Percentiles rank a stretch among this genome's conserved stretches.
Evolutionary conservation across 2,888 invertebrate species (phyloP).

Genomic region (Graphium colonna): DNA sequence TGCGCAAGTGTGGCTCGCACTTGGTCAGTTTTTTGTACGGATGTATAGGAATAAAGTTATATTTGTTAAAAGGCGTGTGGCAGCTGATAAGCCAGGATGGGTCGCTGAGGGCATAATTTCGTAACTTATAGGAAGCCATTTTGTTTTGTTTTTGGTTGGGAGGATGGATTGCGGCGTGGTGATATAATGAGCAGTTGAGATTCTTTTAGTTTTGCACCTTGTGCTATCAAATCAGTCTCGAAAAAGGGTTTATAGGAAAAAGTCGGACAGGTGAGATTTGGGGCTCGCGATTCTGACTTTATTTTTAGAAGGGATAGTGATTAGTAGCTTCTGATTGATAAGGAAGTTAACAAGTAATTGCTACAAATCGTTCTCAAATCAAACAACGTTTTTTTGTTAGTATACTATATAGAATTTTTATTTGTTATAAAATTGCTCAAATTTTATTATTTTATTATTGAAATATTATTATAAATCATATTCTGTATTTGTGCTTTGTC

Average conservation of each 20-base stretch:
- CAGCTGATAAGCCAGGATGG: conserved; percentile 70
- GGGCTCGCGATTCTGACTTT: conserved; percentile 32
- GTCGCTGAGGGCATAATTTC: conserved; percentile 64
- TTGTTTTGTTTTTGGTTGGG: conserved; percentile 62
- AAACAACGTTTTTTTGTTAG: too few relatives aligned
- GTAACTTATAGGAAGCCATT: conserved; percentile 55
- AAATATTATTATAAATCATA: too few relatives aligned
- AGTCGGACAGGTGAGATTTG: conserved; percentile 52
- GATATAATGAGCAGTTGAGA: conserved; percentile 61
- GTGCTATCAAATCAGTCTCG: conserved; percentile 56
- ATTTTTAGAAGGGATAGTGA: too few relatives aligned
- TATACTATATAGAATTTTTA: too few relatives aligned
- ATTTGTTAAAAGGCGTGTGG: conserved; percentile 60
- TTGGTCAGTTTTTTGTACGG: conserved; percentile 32
- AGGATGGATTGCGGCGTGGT: conserved; percentile 48
- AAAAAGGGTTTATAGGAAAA: conserved; percentile 56
- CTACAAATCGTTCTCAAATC: too few relatives aligned
- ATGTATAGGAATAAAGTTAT: conserved; percentile 59
- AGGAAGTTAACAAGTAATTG: too few relatives aligned
- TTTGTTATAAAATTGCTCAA: too few relatives aligned
- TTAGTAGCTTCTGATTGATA: too few relatives aligned
- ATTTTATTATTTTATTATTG: too few relatives aligned
- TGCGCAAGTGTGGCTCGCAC: too few relatives aligned
- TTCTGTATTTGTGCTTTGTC: too few relatives aligned
- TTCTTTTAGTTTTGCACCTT: conserved; percentile 69